Base-by-base conservation (phyloP, 1,140 invertebrate genomes). In the Drosophila sproati region DNA sequence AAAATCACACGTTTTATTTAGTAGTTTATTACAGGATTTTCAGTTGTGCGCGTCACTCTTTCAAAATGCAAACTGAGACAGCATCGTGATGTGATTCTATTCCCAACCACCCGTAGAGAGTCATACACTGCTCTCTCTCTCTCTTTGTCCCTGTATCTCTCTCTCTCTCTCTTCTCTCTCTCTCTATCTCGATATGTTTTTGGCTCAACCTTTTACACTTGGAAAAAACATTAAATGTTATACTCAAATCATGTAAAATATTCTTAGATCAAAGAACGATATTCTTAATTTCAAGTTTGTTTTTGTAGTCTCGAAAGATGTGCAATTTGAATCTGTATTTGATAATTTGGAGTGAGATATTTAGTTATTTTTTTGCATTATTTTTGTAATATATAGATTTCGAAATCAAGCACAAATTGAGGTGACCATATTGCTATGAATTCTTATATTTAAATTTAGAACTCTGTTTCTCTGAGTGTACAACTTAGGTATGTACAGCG, bases 31-130 rank as follows among this genome's bases (percentile, higher is more conserved):
- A 28, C 64, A 78, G 64, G 67, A 82, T 73, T 72, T 68, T 82
- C 68, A 59, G 88, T 52, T 61, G 73, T 72, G 63, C 73, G 71
- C 83, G 77, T 78, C 67, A 43, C 70, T 55, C 61, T 52, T 20
- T 61, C 68, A 67, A 80, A 89, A 89, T 59, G 41, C 37, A 6
- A 78, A 89, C 83, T 80, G 85, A 88, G 57, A 35, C 56, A 48
- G 73, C 55, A 62, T 56, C 31, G 39, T 31, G 70, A 57, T 39
- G 73, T 78, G 83, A 88, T 87, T 87, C 52, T 20, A 50, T 72
- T 68, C 29, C 10, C 60, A 64, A 63, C 77, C 32, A 31, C 43
- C 51, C 35, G 8, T 12, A 62, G 39, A 3, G 32, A 12, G 54
- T 39, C 41, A 29, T 41, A 63, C 76, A 62, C 68, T 10, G 45